Evolutionary conservation across 2,888 invertebrate species (phyloP), one percentile per base, ranked within the genome.

Genomic region (Exephanes ischioxanthus): DNA sequence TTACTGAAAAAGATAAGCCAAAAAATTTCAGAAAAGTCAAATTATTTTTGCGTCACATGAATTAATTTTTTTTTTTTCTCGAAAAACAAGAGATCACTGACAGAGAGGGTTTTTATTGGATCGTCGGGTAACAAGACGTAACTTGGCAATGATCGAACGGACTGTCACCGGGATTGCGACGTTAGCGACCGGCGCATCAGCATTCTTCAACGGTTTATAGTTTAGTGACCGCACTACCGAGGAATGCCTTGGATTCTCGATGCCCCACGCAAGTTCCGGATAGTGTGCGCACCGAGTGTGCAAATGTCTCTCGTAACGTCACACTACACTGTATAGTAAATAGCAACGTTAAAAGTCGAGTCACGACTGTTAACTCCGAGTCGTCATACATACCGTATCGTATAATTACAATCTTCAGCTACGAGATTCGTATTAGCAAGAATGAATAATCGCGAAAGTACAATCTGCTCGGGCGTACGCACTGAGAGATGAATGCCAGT

Each of bases 191-290:
- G 73, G 72, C 72, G 76, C 80, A 80, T 84, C 76, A 70, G 68
- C 84, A 85, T 85, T 85, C 82, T 67, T 70, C 70, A 58, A 48
- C 72, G 73, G 77, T 75, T 85, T 81, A 85, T 85, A 81, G 84
- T 81, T 85, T 81, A 81, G 81, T 78, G 84, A 85, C 73, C 81
- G 81, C 84, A 85, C 78, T 78, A 81, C 73, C 78, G 73, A 53
- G 77, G 81, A 84, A 85, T 81, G 72, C 73, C 5, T 72, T 72
- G 71, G 72, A 66, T 75, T 75, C 78, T 48, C 63, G 19, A 51
- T 30, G 30, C 77, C 75, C 61, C 61, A 14, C 11, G 37, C n/a
- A 45, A 85, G 78, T 81, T 85, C 82, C 85, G 71, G 78, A 63
- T 63, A 45, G 63, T 75, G 51, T 53, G 55, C 82, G 61, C 63